A percentile compares a stretch with the other conserved stretches of the same genome.
Conservation (phyloP, 2,113 vertebrate species). For the Pheucticus melanocephalus region DNA sequence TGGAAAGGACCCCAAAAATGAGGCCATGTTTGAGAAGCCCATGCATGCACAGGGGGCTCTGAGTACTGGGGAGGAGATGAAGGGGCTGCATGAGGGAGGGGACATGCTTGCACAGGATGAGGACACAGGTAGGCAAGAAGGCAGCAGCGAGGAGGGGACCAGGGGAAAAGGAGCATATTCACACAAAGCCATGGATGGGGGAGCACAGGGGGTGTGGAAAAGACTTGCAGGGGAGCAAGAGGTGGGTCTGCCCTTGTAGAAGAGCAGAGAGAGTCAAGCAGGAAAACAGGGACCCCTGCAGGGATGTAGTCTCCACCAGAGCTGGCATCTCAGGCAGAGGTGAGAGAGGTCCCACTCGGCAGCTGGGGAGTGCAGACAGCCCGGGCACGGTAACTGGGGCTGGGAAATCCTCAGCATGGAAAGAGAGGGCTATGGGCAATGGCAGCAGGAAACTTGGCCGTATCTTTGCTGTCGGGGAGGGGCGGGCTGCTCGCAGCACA, state of each 20-base stretch:
- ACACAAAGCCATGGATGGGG: accelerated
- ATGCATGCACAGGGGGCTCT: accelerated
- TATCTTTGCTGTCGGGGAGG: not conserved
- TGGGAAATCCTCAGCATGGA: slow-evolving; percentile 27
- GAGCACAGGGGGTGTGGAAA: accelerated
- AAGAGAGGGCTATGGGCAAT: not conserved
- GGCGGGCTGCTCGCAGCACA: not conserved
- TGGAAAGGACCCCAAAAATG: not conserved
- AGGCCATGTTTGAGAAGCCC: not conserved
- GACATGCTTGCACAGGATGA: not conserved
- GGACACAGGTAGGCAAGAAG: not conserved
- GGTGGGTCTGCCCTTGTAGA: not conserved
- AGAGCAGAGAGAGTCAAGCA: not conserved
- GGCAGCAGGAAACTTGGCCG: not conserved
- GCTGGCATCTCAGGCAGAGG: not conserved
- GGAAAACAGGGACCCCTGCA: not conserved
- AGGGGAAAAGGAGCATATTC: not conserved
- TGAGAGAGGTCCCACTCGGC: not conserved
- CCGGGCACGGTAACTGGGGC: not conserved
- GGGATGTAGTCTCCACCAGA: not conserved
- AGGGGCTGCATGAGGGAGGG: not conserved
- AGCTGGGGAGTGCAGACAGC: not conserved
- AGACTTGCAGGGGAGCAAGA: not conserved
- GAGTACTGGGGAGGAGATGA: not conserved
- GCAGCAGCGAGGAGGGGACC: accelerated